Percentiles rank a stretch among this genome's conserved stretches.
phyloP scores from a whole-genome alignment of 2,113 vertebrate genomes.

The Psittacara wagleri region DNA sequence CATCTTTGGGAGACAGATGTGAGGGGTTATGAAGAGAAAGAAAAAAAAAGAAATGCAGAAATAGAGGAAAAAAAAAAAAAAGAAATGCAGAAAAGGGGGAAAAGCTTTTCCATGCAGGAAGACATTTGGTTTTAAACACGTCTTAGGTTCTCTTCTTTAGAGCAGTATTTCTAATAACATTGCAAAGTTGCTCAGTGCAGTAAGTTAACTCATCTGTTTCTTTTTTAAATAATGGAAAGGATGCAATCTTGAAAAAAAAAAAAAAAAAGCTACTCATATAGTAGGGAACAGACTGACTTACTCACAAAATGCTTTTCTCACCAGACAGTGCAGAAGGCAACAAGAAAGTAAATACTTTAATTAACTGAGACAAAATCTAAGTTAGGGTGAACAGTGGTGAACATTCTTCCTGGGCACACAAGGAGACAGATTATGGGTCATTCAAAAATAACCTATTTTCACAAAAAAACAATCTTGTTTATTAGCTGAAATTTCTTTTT shows the following conservation, averaged over 20 bases:
- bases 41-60: not conserved
- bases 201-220: not conserved
- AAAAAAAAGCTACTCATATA: not conserved
- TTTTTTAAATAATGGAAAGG: not conserved
- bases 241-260: not conserved
- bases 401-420: not conserved
- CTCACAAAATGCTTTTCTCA: not conserved
- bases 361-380: not conserved
- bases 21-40: not conserved
- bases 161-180: not conserved
- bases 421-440: not conserved
- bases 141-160: not conserved
- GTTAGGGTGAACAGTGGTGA: not conserved
- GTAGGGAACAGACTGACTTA: not conserved
- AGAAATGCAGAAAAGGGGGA: not conserved
- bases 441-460: constrained; percentile 32
- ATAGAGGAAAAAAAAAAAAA: not conserved
- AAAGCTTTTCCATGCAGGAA: not conserved
- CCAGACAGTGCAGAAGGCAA: not conserved
- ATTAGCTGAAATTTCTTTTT: constrained; percentile 8
- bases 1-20: not conserved
- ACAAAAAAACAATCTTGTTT: not conserved
- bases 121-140: not conserved
- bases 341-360: not conserved
- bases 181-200: not conserved